Conservation (phyloP, 2,797 vertebrate genomes). For the Brotula barbata region DNA sequence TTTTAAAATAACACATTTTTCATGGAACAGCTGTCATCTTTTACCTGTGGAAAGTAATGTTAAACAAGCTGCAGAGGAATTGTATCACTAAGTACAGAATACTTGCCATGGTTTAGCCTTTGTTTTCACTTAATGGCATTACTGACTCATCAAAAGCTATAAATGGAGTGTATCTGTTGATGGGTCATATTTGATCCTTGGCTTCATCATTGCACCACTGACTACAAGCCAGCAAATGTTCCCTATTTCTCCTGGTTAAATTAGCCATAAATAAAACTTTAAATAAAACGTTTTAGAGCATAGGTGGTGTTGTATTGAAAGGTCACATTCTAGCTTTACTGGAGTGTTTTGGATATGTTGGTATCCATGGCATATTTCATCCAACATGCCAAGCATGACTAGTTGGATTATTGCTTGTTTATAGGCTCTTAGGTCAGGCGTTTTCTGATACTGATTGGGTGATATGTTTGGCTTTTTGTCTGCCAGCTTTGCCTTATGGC, state of each 20-base stretch:
- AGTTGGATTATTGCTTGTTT: constrained; percentile 40
- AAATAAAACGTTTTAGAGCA: constrained; percentile 64
- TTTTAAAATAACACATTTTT: constrained; percentile 39
- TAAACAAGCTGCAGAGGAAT: constrained; percentile 58
- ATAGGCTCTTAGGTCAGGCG: constrained; percentile 31
- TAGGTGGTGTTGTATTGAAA: constrained; percentile 50
- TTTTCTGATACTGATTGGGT: constrained; percentile 54
- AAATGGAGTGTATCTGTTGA: constrained; percentile 39
- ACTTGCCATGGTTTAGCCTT: constrained; percentile 53
- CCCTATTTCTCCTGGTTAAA: constrained; percentile 69
- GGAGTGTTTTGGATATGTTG: constrained; percentile 54
- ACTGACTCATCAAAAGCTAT: constrained; percentile 57
- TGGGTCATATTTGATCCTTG: constrained; percentile 54
- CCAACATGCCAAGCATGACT: constrained; percentile 49
- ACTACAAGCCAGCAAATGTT: constrained; percentile 53
- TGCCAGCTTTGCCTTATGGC: constrained; percentile 35
- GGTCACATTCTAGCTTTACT: constrained; percentile 53
- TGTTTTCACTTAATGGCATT: constrained; percentile 67
- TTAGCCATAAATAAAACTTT: constrained; percentile 71
- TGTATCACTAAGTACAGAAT: constrained; percentile 37
- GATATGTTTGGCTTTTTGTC: constrained; percentile 52
- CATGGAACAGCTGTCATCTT: constrained; percentile 62
- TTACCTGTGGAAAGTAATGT: constrained; percentile 66
- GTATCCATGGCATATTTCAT: constrained; percentile 57
- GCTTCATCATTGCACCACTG: constrained; percentile 61